phyloP scores from a whole-genome alignment of 2,888 invertebrate species.

The Abrostola tripartita region DNA sequence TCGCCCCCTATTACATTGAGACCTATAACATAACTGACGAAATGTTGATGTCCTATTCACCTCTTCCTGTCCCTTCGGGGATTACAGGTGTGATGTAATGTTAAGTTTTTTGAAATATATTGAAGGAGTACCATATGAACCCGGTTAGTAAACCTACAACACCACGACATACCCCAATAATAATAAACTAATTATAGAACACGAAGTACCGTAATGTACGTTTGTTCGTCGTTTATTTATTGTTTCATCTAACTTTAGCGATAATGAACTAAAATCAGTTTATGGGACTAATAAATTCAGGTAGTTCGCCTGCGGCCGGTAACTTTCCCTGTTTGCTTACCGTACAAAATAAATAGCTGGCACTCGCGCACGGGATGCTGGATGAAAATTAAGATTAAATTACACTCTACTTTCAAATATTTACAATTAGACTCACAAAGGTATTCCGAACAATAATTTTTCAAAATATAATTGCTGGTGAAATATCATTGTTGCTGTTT shows the following conservation, averaged over 20 bases:
- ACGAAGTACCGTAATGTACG: slow-evolving; percentile 36
- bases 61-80: too few species aligned
- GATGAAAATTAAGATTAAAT: slow-evolving; percentile 31
- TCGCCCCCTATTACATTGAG: too few species aligned
- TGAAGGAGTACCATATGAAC: not conserved
- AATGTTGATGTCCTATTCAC: too few species aligned
- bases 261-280: slow-evolving; percentile 57
- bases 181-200: slow-evolving; percentile 40
- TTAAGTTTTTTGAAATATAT: not conserved
- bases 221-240: slow-evolving; percentile 47
- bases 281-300: slow-evolving; percentile 51
- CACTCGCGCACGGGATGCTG: slow-evolving; percentile 29
- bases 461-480: too few species aligned
- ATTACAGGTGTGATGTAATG: too few species aligned
- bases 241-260: slow-evolving; percentile 49
- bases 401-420: slow-evolving; percentile 17
- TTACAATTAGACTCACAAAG: not conserved
- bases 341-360: slow-evolving; percentile 48
- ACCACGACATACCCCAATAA: slow-evolving; percentile 10
- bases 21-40: too few species aligned
- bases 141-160: not conserved
- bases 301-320: slow-evolving; percentile 30
- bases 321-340: slow-evolving; percentile 40
- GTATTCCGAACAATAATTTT: too few species aligned
- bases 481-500: too few species aligned